Percentiles rank a stretch among this genome's conserved stretches.
phyloP scores from a whole-genome alignment of 2,113 vertebrate genomes.

The Chroicocephalus ridibundus region DNA sequence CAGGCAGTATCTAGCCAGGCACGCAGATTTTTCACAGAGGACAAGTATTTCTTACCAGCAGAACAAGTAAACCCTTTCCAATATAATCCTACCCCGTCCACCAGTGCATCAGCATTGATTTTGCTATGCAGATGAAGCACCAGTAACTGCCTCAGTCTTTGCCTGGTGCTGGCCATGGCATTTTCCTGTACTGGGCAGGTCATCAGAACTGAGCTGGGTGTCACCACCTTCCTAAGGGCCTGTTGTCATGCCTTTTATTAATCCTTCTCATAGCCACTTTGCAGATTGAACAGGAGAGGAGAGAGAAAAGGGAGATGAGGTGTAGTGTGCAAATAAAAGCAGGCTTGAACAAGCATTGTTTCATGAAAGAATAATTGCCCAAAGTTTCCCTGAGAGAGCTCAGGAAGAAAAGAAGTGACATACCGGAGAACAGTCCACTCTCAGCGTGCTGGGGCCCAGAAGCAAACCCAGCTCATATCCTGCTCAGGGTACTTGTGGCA shows the following conservation, averaged over 20 bases:
- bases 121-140: not conserved
- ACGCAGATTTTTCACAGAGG: not conserved
- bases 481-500: not conserved
- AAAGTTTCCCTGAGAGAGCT: not conserved
- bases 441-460: not conserved
- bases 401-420: not conserved
- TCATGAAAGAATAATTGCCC: not conserved
- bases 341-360: not conserved
- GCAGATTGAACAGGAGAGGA: not conserved
- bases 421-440: not conserved
- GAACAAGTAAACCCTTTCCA: not conserved
- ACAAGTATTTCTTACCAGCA: not conserved
- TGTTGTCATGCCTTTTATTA: not conserved
- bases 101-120: not conserved
- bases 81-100: not conserved
- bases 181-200: not conserved
- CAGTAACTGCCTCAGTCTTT: not conserved
- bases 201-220: not conserved
- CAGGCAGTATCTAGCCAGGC: not conserved
- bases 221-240: not conserved
- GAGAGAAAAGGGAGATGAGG: not conserved
- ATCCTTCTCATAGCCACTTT: not conserved
- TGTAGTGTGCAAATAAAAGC: not conserved
- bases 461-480: not conserved
- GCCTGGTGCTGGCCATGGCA: not conserved